Evolutionary conservation across 1,140 invertebrate genomes (phyloP).

Genomic region (Drosophila repleta): DNA sequence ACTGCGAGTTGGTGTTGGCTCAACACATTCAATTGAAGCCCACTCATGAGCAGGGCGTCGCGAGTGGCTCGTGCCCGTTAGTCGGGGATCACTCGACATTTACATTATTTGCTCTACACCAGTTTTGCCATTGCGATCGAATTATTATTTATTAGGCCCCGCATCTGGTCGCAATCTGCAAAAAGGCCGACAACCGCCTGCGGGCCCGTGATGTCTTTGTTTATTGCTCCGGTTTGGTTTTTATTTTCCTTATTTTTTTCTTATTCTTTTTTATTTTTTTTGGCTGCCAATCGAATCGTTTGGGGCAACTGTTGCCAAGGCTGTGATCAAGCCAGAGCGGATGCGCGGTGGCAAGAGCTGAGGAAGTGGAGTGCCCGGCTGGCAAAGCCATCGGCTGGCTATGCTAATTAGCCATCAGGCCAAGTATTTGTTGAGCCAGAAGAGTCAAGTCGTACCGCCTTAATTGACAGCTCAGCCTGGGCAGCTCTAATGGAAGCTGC

Average conservation of each 20-base stretch:
- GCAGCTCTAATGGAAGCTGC: conserved; percentile 9
- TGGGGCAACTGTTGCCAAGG: conserved; percentile 13
- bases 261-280: conserved; percentile 20
- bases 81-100: conserved; percentile 2
- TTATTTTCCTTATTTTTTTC: conserved; percentile 17
- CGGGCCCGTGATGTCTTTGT: conserved; percentile 77
- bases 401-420: conserved; percentile 43
- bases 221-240: conserved; percentile 65
- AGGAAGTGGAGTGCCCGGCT: not conserved
- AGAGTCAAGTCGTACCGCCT: conserved; percentile 20
- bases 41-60: not conserved
- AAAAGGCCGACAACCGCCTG: conserved; percentile 34
- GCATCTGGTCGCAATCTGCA: conserved; percentile 54
- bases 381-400: conserved; percentile 14
- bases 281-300: conserved; percentile 8
- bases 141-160: conserved; percentile 75
- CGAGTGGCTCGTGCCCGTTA: not conserved
- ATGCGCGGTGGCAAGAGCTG: not conserved
- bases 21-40: no score
- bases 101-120: conserved; percentile 42
- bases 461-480: conserved; percentile 45
- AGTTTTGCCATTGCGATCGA: conserved; percentile 63
- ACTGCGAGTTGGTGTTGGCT: no score
- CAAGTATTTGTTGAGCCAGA: conserved; percentile 19
- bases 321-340: not conserved